A percentile compares a stretch with the other conserved stretches of the same genome.
These are phyloP conservation scores for Nomada hirtipes DNA, from an alignment of 2,888 invertebrate species.

Conservation along the genomic window DNA sequence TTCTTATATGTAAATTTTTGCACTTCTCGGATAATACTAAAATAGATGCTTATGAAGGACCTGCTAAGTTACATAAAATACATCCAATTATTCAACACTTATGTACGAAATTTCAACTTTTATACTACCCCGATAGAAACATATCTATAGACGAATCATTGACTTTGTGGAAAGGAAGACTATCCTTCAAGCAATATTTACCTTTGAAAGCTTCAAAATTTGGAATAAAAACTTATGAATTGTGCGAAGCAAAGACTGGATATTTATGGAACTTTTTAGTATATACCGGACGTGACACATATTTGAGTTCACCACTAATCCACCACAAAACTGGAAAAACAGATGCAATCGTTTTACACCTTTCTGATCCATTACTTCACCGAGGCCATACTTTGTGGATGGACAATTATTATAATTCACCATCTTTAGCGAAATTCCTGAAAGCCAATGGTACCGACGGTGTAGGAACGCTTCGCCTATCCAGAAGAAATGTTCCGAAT, in stretches of 20 bases:
- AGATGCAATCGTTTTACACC: slow-evolving; percentile 4
- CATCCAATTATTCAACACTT: neutral
- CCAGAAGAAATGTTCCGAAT: slow-evolving; percentile 3
- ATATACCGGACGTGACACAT: slow-evolving; percentile 7
- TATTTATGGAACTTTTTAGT: slow-evolving; percentile 14
- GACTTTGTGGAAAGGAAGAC: neutral
- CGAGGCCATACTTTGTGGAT: slow-evolving; percentile 4
- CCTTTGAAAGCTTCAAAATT: neutral
- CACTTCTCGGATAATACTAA: too few species aligned
- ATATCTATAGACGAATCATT: neutral
- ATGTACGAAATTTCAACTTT: neutral
- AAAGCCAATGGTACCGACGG: neutral
- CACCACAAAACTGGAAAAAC: too few species aligned
- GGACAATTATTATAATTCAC: slow-evolving; percentile 10
- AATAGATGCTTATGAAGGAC: too few species aligned
- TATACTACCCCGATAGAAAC: neutral
- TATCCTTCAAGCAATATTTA: neutral
- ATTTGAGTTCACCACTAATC: neutral
- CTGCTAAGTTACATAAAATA: neutral
- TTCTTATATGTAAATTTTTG: too few species aligned
- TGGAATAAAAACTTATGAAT: slow-evolving; percentile 14
- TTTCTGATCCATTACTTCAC: neutral
- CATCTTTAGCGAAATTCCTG: neutral
- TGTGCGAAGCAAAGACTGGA: slow-evolving; percentile 9
- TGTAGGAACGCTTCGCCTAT: slow-evolving; percentile 16